Base-by-base conservation (phyloP, 2,888 invertebrate species). In the Lepidocyrtinus sp. region DNA sequence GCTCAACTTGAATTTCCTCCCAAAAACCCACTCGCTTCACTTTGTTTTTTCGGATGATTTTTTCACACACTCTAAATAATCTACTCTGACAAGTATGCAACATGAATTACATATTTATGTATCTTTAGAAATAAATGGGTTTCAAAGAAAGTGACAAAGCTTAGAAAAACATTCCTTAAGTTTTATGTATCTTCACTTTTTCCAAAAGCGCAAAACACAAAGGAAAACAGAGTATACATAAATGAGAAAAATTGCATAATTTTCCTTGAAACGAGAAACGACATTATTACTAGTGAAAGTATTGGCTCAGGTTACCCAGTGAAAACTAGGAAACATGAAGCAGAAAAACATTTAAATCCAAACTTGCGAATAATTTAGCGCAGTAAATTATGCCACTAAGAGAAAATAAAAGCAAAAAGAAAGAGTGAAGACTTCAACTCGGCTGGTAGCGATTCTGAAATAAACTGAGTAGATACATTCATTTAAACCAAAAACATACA, bases 341-440 rank as follows among this genome's bases (percentile, higher is more conserved):
- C 15, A 24, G 26, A 26, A 63, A 12, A 63, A 26, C 69, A 75
- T 75, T 75, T 25, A 75, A 69, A 75, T 75, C 55, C 65, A 71
- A 64, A 65, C 70, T 65, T 70, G 71, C 70, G 65, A 76, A 71
- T 76, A 76, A 76, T 76, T 76, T 76, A 71, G 22, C 62, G 55
- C 76, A 76, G 71, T 65, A 76, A 76, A 76, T 71, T 76, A 76
- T 75, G 70, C 69, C 69, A 70, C n/a, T n/a, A 64, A 68, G 69
- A 68, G 64, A 76, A 71, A 50, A 17, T 45, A 59, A 25, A 22
- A 63, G 36, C 62, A 62, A 5, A 55, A n/a, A 55, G 17, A 55
- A 55, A n/a, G 55, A 55, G 55, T 2, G 17, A 12, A 12, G 7
- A 36, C 36, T 36, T 36, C 7, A 36, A 12, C 36, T 9, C 12